Percentiles rank a stretch among this genome's conserved stretches.
phyloP scores from a whole-genome alignment of 2,113 vertebrate genomes.

The Marmota flaviventris region DNA sequence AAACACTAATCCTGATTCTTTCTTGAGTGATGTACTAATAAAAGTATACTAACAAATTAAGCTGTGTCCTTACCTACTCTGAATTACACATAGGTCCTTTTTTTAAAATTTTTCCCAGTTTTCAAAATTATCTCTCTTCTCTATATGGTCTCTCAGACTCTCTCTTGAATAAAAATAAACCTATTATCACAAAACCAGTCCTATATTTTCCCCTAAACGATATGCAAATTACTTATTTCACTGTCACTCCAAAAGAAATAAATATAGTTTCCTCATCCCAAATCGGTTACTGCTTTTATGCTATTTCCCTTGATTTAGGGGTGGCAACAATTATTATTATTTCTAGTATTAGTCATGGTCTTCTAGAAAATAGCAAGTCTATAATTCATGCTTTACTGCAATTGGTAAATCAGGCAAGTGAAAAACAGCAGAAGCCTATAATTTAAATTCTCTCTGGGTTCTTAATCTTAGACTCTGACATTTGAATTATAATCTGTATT shows the following conservation, averaged over 20 bases:
- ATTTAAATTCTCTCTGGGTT: slow-evolving; percentile 75
- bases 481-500: slow-evolving; percentile 77
- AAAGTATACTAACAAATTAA: background rate
- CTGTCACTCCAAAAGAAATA: slow-evolving; percentile 62
- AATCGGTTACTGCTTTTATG: slow-evolving; percentile 64
- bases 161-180: slow-evolving; percentile 53
- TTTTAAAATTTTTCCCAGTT: background rate
- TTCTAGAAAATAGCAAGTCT: slow-evolving; percentile 71
- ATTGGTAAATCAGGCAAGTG: slow-evolving; percentile 75
- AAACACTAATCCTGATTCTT: slow-evolving; percentile 5
- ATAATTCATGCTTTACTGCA: slow-evolving; percentile 76
- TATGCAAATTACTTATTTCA: slow-evolving; percentile 61
- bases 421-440: slow-evolving; percentile 75
- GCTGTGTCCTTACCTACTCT: background rate
- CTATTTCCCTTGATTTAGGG: slow-evolving; percentile 65
- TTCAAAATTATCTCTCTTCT: slow-evolving; percentile 41
- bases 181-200: slow-evolving; percentile 43
- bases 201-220: slow-evolving; percentile 35
- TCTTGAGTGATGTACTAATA: slow-evolving; percentile 28
- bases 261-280: slow-evolving; percentile 51
- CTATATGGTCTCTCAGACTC: slow-evolving; percentile 5
- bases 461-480: slow-evolving; percentile 77
- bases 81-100: background rate
- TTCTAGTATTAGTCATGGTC: slow-evolving; percentile 77
- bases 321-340: slow-evolving; percentile 77